These are phyloP conservation scores for Anarrhichthys ocellatus DNA, from an alignment of 2,113 vertebrate species.

Conservation along the genomic window DNA sequence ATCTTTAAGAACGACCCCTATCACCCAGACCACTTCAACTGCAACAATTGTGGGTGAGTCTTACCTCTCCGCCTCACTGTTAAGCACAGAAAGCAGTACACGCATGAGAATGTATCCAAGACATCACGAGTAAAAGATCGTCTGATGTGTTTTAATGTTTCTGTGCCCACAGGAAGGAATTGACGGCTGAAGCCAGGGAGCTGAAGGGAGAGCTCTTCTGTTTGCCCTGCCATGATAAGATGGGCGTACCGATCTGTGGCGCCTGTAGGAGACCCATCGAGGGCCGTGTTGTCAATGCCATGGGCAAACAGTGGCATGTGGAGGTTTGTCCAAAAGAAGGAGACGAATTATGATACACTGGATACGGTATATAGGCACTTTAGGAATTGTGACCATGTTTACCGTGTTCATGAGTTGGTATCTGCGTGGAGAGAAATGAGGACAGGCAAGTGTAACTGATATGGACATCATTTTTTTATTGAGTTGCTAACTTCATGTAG, in stretches of 20 bases:
- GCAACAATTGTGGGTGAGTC: conserved; percentile 95
- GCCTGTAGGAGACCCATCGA: conserved; percentile 97
- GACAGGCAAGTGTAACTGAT: neutral
- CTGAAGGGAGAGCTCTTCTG: conserved; percentile 98
- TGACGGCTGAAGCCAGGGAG: conserved; percentile 96
- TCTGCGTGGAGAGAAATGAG: conserved; percentile 4
- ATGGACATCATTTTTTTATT: neutral
- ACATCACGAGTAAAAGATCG: neutral
- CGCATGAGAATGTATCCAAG: neutral
- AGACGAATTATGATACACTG: neutral
- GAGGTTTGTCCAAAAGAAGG: conserved; percentile 85
- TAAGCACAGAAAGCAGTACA: neutral
- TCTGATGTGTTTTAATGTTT: conserved; percentile 15
- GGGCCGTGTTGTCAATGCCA: conserved; percentile 97
- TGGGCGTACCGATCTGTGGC: conserved; percentile 98
- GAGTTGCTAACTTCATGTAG: neutral
- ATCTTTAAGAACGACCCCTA: conserved; percentile 99
- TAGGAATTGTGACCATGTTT: neutral
- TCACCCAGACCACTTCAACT: conserved; percentile 99
- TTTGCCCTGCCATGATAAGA: conserved; percentile 98
- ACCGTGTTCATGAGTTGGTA: neutral
- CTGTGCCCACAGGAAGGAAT: conserved; percentile 88
- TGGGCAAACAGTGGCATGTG: conserved; percentile 99
- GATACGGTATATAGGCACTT: neutral
- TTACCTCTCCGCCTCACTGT: neutral